A percentile compares a stretch with the other conserved stretches of the same genome.
These are phyloP conservation scores for Menura novaehollandiae DNA, from an alignment of 2,113 vertebrate species.

Conservation along the genomic window DNA sequence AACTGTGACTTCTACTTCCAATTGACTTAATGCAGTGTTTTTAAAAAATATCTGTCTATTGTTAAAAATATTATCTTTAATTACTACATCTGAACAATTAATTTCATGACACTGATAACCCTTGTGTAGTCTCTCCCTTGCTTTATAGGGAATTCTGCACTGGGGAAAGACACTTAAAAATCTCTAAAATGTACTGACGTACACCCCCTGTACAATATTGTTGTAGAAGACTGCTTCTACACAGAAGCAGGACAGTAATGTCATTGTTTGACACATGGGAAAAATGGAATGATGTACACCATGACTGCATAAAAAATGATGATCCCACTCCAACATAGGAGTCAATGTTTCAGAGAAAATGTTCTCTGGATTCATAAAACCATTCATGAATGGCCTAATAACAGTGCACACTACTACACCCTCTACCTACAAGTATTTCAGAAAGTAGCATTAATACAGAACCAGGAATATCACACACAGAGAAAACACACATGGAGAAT, in stretches of 20 bases:
- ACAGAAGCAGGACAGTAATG: background rate
- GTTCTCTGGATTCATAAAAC: background rate
- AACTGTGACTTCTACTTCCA: background rate
- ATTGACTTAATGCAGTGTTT: background rate
- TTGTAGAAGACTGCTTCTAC: background rate
- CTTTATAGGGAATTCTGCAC: background rate
- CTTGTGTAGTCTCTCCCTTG: background rate
- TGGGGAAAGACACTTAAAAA: background rate
- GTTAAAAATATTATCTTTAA: background rate
- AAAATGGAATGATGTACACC: background rate
- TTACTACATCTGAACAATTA: background rate
- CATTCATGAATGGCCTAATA: background rate
- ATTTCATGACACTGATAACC: background rate
- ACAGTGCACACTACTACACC: background rate
- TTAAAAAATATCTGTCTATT: background rate
- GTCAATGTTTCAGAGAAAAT: background rate
- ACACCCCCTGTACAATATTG: fast-evolving
- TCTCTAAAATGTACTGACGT: background rate
- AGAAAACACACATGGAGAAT: background rate
- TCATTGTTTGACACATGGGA: background rate
- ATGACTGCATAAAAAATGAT: background rate
- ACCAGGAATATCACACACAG: background rate
- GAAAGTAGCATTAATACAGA: background rate
- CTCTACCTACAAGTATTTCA: background rate
- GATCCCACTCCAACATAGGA: background rate